These are phyloP conservation scores for Perodicticus potto DNA, from an alignment of 2,797 vertebrate species.

Conservation along the genomic window DNA sequence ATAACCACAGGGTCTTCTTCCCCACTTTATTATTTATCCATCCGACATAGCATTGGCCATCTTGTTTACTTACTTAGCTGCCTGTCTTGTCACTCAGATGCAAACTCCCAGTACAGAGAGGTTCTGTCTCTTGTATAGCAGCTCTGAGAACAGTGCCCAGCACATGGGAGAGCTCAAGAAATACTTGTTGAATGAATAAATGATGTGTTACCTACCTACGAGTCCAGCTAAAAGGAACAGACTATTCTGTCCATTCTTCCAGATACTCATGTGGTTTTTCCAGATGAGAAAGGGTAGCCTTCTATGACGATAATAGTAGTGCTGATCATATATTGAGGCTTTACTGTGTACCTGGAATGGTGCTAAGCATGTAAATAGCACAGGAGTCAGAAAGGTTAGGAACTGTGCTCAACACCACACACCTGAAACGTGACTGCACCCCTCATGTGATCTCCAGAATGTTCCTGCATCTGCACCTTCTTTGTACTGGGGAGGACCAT, in stretches of 20 bases:
- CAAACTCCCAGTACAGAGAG: neutral
- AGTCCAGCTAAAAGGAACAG: neutral
- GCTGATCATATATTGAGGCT: neutral
- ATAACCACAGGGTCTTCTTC: neutral
- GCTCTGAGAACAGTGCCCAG: neutral
- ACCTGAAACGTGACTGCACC: neutral
- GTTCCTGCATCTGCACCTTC: neutral
- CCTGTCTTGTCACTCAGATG: neutral
- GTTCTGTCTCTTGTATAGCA: neutral
- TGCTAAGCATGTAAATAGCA: neutral
- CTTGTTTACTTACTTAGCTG: neutral
- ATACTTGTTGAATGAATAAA: neutral
- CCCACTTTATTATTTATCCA: neutral
- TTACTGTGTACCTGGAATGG: neutral
- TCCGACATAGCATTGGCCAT: fast-evolving
- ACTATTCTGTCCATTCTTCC: neutral
- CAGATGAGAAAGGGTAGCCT: neutral
- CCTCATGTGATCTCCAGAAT: neutral
- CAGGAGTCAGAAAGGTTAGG: neutral
- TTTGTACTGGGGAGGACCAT: neutral
- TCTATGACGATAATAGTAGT: neutral
- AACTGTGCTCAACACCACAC: neutral
- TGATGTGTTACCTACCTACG: neutral
- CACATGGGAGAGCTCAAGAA: neutral
- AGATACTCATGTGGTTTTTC: neutral